A percentile compares a stretch with the other conserved stretches of the same genome.
Conservation (phyloP, 2,888 invertebrate species). For the Bugulina stolonifera region DNA sequence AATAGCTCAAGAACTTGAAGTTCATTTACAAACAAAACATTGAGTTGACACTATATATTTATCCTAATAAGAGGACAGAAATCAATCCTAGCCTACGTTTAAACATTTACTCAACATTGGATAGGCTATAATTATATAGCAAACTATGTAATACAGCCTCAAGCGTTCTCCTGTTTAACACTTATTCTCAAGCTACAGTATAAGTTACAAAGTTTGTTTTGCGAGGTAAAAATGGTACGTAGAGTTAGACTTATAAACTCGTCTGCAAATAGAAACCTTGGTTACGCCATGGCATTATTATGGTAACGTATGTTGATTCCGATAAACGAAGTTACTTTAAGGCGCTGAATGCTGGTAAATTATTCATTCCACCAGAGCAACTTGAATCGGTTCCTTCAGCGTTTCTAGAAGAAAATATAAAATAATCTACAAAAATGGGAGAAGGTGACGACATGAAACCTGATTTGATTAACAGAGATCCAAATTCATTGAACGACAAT, state of each 20-base stretch:
- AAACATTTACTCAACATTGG: too few relatives aligned
- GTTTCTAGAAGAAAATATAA: background rate
- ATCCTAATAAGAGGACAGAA: too few relatives aligned
- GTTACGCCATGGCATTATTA: background rate
- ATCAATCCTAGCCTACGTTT: too few relatives aligned
- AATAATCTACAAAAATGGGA: background rate
- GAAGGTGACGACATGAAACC: background rate
- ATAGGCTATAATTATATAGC: too few relatives aligned
- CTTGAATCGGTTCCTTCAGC: background rate
- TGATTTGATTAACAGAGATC: constrained; percentile 65
- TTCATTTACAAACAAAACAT: too few relatives aligned
- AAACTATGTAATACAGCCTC: too few relatives aligned
- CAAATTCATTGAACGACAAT: constrained; percentile 64
- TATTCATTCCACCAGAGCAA: background rate
- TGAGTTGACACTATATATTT: too few relatives aligned
- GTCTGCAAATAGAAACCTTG: background rate
- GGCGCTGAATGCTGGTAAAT: background rate
- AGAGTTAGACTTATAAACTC: background rate
- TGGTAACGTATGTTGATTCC: background rate
- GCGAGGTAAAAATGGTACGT: background rate
- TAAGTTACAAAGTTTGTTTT: background rate
- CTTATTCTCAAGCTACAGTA: background rate
- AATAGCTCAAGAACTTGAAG: too few relatives aligned
- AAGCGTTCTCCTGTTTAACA: too few relatives aligned
- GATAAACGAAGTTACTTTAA: background rate